phyloP scores from a whole-genome alignment of 2,113 vertebrate species.

The Rhombomys opimus region DNA sequence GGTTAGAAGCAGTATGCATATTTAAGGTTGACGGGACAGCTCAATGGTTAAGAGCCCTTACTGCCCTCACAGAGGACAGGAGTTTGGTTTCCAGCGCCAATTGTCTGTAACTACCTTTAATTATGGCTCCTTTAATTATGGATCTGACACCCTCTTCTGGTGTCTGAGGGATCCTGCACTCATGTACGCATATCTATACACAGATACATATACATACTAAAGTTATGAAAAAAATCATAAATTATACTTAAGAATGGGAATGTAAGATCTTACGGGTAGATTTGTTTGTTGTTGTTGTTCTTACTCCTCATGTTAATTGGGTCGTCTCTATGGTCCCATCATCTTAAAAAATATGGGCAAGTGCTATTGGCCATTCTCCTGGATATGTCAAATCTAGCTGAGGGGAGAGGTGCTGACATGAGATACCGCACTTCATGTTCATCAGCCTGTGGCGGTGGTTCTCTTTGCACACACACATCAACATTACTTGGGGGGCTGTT shows the following conservation, averaged over 20 bases:
- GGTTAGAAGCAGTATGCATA: background rate
- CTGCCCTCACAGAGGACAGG: background rate
- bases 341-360: background rate
- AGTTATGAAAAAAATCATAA: background rate
- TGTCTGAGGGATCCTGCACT: background rate
- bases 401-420: background rate
- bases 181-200: background rate
- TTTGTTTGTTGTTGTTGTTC: slow-evolving; percentile 25
- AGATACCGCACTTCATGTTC: background rate
- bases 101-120: background rate
- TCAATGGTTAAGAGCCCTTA: background rate
- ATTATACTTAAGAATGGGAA: slow-evolving; percentile 1
- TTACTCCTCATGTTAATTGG: slow-evolving; percentile 36
- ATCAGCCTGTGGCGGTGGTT: background rate
- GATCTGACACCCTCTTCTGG: background rate
- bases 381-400: background rate
- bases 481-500: background rate
- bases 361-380: background rate
- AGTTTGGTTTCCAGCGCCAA: background rate
- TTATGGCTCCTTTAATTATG: too few species aligned
- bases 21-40: too few species aligned
- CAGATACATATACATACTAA: background rate
- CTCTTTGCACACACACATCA: too few species aligned
- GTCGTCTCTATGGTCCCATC: background rate
- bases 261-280: background rate